A percentile compares a stretch with the other conserved stretches of the same genome.
These are phyloP conservation scores for Centropus bengalensis DNA, from an alignment of 2,113 vertebrate species.

Conservation along the genomic window DNA sequence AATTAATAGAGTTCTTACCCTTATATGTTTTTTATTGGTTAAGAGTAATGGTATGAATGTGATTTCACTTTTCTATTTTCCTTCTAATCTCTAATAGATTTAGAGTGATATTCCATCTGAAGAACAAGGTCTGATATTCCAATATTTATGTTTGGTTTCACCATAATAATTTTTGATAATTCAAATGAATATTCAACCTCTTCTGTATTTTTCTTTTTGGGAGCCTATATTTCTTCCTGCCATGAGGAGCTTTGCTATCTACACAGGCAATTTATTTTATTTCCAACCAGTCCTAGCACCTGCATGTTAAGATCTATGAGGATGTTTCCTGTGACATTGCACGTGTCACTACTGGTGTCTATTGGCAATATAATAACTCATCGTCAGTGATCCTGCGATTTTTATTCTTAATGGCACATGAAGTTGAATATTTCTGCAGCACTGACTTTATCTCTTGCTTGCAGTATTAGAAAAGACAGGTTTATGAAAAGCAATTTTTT, in stretches of 20 bases:
- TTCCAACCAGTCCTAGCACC: background rate
- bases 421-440: background rate
- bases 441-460: background rate
- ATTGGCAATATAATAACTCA: background rate
- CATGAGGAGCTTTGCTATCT: background rate
- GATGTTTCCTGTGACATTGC: background rate
- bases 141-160: background rate
- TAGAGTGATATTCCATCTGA: background rate
- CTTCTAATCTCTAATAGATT: background rate
- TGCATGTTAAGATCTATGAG: background rate
- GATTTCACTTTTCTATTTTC: background rate
- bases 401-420: background rate
- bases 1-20: background rate
- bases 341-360: background rate
- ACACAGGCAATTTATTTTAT: background rate
- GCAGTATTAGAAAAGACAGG: background rate
- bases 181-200: background rate
- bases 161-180: background rate
- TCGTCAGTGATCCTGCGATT: background rate
- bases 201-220: background rate
- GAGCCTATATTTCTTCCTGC: background rate
- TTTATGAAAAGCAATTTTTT: background rate
- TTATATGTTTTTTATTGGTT: background rate
- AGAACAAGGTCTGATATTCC: background rate
- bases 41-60: background rate